These are phyloP conservation scores for Euwallacea similis DNA, from an alignment of 1,140 invertebrate species.

Conservation along the genomic window DNA sequence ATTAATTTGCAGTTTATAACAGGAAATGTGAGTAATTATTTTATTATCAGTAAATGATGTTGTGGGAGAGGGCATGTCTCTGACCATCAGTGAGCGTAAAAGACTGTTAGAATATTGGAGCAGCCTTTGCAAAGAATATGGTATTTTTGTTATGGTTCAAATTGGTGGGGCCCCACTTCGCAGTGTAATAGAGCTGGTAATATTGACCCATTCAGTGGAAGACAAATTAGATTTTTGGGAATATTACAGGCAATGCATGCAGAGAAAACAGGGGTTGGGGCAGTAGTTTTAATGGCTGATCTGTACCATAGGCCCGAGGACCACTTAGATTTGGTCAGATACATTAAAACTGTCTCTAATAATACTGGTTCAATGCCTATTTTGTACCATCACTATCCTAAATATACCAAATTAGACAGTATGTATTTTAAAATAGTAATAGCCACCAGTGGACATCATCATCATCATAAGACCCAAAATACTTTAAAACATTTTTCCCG, in stretches of 20 bases:
- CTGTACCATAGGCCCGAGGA: constrained; percentile 72
- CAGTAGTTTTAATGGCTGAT: constrained; percentile 75
- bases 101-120: constrained; percentile 68
- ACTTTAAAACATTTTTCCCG: neutral
- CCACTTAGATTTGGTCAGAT: constrained; percentile 66
- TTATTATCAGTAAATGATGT: constrained; percentile 70
- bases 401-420: constrained; percentile 70
- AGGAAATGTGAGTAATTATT: too few relatives aligned
- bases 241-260: constrained; percentile 70
- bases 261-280: constrained; percentile 65
- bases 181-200: constrained; percentile 72
- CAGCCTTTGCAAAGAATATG: constrained; percentile 57
- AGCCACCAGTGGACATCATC: too few relatives aligned
- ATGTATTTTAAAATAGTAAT: constrained; percentile 45
- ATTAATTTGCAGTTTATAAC: constrained; percentile 22
- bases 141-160: constrained; percentile 73
- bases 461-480: too few relatives aligned
- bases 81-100: constrained; percentile 71
- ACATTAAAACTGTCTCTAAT: constrained; percentile 67
- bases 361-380: constrained; percentile 75
- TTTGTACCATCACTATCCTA: constrained; percentile 79
- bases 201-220: constrained; percentile 27
- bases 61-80: constrained; percentile 73
- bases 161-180: constrained; percentile 70
- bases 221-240: neutral